These are phyloP conservation scores for Adelognathus sp. DNA, from an alignment of 2,888 invertebrate species.

Conservation along the genomic window DNA sequence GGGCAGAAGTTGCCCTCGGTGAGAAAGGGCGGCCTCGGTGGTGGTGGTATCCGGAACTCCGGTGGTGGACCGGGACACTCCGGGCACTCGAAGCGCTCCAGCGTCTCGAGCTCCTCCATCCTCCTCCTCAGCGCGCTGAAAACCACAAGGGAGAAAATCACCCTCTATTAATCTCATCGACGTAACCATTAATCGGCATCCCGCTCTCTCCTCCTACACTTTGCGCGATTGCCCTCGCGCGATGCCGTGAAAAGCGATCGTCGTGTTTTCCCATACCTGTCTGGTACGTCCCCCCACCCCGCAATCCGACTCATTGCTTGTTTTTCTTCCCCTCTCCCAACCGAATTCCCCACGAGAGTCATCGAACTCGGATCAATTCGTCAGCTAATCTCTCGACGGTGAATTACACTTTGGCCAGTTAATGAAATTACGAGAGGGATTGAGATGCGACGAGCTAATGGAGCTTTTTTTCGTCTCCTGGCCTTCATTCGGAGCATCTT, in stretches of 20 bases:
- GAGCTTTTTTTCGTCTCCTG: neutral
- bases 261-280: constrained; percentile 2
- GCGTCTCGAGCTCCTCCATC: constrained; percentile 89
- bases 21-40: constrained; percentile 88
- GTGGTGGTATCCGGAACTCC: constrained; percentile 88
- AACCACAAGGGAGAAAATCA: constrained; percentile 82
- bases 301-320: constrained; percentile 1
- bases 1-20: constrained; percentile 86
- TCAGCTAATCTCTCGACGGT: constrained; percentile 17
- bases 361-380: constrained; percentile 26
- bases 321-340: neutral
- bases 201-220: neutral
- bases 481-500: too few species aligned
- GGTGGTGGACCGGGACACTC: constrained; percentile 90
- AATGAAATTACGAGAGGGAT: constrained; percentile 23
- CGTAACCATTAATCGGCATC: constrained; percentile 82
- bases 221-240: neutral
- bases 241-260: constrained; percentile 20
- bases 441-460: neutral
- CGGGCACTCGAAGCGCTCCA: constrained; percentile 87
- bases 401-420: constrained; percentile 10
- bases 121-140: constrained; percentile 80
- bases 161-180: constrained; percentile 78
- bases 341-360: constrained; percentile 5
- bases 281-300: neutral